Percentiles rank a stretch among this genome's conserved stretches.
phyloP scores from a whole-genome alignment of 1,140 invertebrate genomes.

The Acyrthosiphon pisum region DNA sequence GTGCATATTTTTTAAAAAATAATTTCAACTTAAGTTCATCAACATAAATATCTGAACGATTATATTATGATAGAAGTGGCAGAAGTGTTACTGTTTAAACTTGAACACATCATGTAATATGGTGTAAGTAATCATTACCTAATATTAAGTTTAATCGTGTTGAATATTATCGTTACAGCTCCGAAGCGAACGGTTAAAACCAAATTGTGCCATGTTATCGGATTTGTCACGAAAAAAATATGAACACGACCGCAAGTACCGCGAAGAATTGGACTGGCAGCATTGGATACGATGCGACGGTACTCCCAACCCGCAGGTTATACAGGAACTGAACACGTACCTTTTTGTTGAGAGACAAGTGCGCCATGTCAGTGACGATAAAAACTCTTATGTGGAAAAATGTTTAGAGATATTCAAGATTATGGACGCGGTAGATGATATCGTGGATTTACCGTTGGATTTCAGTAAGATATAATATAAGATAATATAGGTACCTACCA shows the following conservation, averaged over 20 bases:
- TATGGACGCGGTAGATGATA: slow-evolving; percentile 64
- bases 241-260: slow-evolving; percentile 51
- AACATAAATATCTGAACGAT: not conserved
- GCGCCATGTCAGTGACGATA: slow-evolving; percentile 64
- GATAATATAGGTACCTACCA: not conserved
- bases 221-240: slow-evolving; percentile 53
- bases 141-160: not conserved
- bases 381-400: slow-evolving; percentile 63
- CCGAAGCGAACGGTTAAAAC: not conserved
- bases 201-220: not conserved
- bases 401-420: slow-evolving; percentile 63
- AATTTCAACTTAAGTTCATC: not conserved
- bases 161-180: slow-evolving; percentile 14
- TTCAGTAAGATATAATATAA: slow-evolving; percentile 46
- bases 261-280: slow-evolving; percentile 66
- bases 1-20: too few species aligned
- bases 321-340: slow-evolving; percentile 70
- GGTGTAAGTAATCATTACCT: not conserved
- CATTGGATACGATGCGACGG: slow-evolving; percentile 71
- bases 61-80: not conserved
- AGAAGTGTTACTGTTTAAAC: not conserved
- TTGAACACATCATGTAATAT: not conserved
- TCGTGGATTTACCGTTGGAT: slow-evolving; percentile 62
- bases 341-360: slow-evolving; percentile 68
- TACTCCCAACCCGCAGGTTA: slow-evolving; percentile 69